phyloP scores from a whole-genome alignment of 1,140 invertebrate species.

The Anastrepha ludens region DNA sequence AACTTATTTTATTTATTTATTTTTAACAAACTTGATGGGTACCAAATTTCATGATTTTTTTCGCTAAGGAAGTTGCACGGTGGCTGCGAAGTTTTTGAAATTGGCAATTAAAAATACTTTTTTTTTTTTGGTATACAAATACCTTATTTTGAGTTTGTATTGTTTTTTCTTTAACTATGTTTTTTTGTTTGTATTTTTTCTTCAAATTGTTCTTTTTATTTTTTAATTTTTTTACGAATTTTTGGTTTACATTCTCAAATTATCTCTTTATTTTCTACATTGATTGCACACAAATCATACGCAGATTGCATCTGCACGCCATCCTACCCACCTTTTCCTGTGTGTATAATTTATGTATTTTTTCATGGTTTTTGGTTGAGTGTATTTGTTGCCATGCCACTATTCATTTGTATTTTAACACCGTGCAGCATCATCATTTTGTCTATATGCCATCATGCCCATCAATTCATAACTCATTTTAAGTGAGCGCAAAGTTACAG shows the following conservation, averaged over 20 bases:
- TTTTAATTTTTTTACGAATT: neutral
- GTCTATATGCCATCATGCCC: neutral
- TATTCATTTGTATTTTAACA: constrained; percentile 53
- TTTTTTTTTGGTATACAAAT: constrained; percentile 58
- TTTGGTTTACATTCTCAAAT: neutral
- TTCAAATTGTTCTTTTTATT: constrained; percentile 23
- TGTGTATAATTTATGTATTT: constrained; percentile 15
- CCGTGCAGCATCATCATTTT: constrained; percentile 38
- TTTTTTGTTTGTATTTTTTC: neutral
- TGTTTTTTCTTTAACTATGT: neutral
- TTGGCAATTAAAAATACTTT: constrained; percentile 54
- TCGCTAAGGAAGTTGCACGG: constrained; percentile 67
- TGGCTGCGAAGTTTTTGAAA: constrained; percentile 64
- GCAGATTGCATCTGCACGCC: constrained; percentile 11
- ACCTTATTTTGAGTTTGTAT: constrained; percentile 65
- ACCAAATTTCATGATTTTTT: neutral
- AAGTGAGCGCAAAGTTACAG: neutral
- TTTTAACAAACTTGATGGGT: neutral
- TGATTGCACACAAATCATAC: constrained; percentile 25
- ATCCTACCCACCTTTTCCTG: neutral
- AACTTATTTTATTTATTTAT: neutral
- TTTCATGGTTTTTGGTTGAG: neutral
- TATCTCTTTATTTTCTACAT: constrained; percentile 55
- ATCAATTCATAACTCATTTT: neutral
- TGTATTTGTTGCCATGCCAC: constrained; percentile 49